phyloP scores from a whole-genome alignment of 2,888 invertebrate genomes.

The Beris morrisii region DNA sequence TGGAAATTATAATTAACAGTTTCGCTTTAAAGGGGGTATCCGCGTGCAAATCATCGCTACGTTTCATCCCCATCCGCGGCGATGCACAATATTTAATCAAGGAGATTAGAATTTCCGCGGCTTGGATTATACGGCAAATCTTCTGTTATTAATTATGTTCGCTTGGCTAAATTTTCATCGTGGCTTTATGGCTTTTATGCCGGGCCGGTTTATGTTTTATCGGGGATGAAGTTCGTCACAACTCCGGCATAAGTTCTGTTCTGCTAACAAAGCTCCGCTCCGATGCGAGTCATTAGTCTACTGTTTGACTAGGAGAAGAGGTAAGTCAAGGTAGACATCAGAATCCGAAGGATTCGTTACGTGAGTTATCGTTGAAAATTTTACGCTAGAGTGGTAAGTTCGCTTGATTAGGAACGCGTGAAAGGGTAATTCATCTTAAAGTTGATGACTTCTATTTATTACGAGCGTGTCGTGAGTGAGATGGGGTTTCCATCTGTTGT shows the following conservation, averaged over 20 bases:
- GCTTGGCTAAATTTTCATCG: slow-evolving; percentile 32
- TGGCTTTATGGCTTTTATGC: slow-evolving; percentile 30
- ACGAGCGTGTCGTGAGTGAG: too few species aligned
- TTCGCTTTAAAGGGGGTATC: slow-evolving; percentile 29
- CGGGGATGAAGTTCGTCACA: background rate
- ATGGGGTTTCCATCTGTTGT: too few species aligned
- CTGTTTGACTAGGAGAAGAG: slow-evolving; percentile 5
- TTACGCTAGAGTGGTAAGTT: slow-evolving; percentile 25
- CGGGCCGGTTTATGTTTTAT: slow-evolving; percentile 18
- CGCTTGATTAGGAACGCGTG: slow-evolving; percentile 22
- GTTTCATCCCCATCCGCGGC: slow-evolving; percentile 11
- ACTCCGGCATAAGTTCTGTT: background rate
- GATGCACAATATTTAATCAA: slow-evolving; percentile 39
- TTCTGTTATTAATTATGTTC: slow-evolving; percentile 39
- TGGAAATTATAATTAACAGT: slow-evolving; percentile 38
- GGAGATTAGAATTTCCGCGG: slow-evolving; percentile 39
- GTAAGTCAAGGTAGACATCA: slow-evolving; percentile 18
- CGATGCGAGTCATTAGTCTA: slow-evolving; percentile 35
- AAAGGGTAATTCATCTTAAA: slow-evolving; percentile 30
- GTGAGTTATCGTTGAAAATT: slow-evolving; percentile 33
- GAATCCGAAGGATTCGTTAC: slow-evolving; percentile 22
- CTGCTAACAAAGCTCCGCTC: slow-evolving; percentile 2
- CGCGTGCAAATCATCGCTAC: background rate
- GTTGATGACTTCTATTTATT: slow-evolving; percentile 7
- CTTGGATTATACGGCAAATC: slow-evolving; percentile 37